Conservation (phyloP, 2,888 invertebrate species). For the Polyommatus icarus region DNA sequence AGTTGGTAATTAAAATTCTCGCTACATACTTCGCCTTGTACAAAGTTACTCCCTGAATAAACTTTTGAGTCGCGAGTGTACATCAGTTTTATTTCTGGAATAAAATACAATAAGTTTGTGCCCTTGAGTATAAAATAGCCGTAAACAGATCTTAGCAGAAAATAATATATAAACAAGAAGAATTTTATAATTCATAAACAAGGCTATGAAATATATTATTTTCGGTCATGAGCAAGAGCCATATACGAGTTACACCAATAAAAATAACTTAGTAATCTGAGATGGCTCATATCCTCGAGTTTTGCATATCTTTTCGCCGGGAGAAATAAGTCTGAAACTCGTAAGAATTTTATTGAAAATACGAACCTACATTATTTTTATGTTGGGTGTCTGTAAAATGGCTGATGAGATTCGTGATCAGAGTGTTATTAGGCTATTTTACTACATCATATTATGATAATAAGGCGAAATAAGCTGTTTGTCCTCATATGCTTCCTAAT, state of each 20-base stretch:
- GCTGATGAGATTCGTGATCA: conserved; percentile 24
- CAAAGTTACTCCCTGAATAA: neutral
- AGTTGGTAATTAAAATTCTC: neutral
- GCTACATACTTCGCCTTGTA: neutral
- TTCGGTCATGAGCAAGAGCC: neutral
- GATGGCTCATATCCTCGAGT: conserved; percentile 2
- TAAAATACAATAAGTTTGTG: conserved; percentile 1
- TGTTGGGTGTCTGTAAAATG: neutral
- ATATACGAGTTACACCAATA: conserved; percentile 9
- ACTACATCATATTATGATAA: neutral
- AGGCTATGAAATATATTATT: conserved; percentile 24
- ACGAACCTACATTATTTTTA: conserved; percentile 5
- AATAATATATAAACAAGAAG: conserved; percentile 17
- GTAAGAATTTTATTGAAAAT: conserved; percentile 22
- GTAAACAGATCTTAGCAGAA: conserved; percentile 10
- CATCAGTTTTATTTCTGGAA: neutral
- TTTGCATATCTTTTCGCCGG: neutral
- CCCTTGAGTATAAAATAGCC: conserved; percentile 6
- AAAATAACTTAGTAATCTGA: conserved; percentile 13
- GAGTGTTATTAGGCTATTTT: neutral
- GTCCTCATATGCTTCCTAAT: no score
- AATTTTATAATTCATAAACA: conserved; percentile 28
- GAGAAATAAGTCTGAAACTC: neutral
- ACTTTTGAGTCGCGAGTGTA: neutral
- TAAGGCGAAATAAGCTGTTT: neutral